Evolutionary conservation across 1,140 invertebrate genomes (phyloP).

Genomic region (Proales similis): DNA sequence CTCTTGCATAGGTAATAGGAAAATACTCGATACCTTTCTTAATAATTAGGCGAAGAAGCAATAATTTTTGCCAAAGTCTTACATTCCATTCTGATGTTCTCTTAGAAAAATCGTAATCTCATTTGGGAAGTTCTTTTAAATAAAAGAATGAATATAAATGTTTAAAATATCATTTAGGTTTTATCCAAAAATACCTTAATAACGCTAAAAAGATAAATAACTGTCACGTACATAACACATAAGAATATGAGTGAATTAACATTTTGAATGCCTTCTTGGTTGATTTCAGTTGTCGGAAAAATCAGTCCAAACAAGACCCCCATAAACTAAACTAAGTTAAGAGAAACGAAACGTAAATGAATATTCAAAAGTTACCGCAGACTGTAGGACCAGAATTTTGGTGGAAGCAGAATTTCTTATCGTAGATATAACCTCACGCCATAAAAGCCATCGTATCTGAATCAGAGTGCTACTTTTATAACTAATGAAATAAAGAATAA

Average conservation of each 20-base stretch:
- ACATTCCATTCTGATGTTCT: conserved; percentile 69
- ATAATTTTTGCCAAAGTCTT: too few relatives aligned
- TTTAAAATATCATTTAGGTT: too few relatives aligned
- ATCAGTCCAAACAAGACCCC: conserved; percentile 76
- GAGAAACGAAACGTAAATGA: neutral
- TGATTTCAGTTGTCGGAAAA: conserved; percentile 73
- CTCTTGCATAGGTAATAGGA: too few relatives aligned
- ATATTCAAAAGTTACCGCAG: conserved; percentile 52
- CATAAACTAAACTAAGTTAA: conserved; percentile 57
- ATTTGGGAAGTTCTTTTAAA: conserved; percentile 42
- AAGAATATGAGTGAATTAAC: conserved; percentile 88
- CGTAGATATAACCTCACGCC: conserved; percentile 10
- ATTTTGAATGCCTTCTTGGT: conserved; percentile 84
- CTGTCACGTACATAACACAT: conserved; percentile 73
- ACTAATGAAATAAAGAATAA: too few relatives aligned
- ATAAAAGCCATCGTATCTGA: conserved; percentile 34
- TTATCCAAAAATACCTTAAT: too few relatives aligned
- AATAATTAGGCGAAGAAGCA: too few relatives aligned
- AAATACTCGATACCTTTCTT: too few relatives aligned
- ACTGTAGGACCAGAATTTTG: conserved; percentile 77
- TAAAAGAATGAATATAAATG: too few relatives aligned
- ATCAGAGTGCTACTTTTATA: conserved; percentile 3
- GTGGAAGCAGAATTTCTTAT: conserved; percentile 56
- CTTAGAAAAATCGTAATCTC: conserved; percentile 65
- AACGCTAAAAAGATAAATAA: conserved; percentile 48